phyloP scores from a whole-genome alignment of 2,888 invertebrate species.

The Mongoloraphidia duomilia region DNA sequence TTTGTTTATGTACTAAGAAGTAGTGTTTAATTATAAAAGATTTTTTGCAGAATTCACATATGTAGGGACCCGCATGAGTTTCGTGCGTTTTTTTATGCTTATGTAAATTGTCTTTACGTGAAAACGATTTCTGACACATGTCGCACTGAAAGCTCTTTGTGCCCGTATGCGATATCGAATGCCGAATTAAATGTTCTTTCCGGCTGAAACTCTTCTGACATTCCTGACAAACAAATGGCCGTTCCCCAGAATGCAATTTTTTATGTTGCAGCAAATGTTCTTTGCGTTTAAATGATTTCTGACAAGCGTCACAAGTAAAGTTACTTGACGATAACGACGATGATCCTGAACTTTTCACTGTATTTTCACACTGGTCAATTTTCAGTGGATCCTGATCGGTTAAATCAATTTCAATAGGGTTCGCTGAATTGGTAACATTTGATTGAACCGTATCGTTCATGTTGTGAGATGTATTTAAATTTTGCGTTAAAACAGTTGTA shows the following conservation, averaged over 20 bases:
- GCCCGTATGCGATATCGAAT: constrained; percentile 51
- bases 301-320: constrained; percentile 42
- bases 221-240: constrained; percentile 49
- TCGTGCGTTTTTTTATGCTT: constrained; percentile 45
- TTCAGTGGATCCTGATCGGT: constrained; percentile 16
- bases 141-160: constrained; percentile 51
- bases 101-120: constrained; percentile 40
- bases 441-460: background rate
- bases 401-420: constrained; percentile 24
- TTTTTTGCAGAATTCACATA: constrained; percentile 50
- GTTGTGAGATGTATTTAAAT: constrained; percentile 7
- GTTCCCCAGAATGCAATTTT: constrained; percentile 48
- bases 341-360: constrained; percentile 5
- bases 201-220: constrained; percentile 53
- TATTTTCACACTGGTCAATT: constrained; percentile 11
- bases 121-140: constrained; percentile 38
- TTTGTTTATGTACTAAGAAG: constrained; percentile 44
- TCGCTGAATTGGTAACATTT: constrained; percentile 8
- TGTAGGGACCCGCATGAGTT: constrained; percentile 37
- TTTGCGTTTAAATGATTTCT: constrained; percentile 49
- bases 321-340: constrained; percentile 3
- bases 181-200: constrained; percentile 52
- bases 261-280: constrained; percentile 54
- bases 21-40: constrained; percentile 52
- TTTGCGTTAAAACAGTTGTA: background rate